Conservation (phyloP, 1,140 invertebrate species). For the Liolophura sinensis region DNA sequence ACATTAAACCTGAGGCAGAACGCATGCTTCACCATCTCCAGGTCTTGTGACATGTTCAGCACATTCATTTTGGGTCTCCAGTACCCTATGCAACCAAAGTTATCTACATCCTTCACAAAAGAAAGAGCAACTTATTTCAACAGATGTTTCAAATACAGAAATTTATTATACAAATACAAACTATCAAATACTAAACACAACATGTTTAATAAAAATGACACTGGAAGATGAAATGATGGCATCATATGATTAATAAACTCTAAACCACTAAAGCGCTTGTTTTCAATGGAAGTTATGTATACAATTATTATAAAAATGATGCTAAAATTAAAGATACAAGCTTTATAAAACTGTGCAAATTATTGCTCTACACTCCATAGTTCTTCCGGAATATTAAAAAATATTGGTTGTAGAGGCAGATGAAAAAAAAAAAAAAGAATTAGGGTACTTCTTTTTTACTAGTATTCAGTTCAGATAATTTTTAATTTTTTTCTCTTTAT, state of each 20-base stretch:
- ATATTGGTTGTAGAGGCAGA: too few species aligned
- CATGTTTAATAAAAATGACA: background rate
- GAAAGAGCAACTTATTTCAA: constrained; percentile 6
- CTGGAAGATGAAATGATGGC: background rate
- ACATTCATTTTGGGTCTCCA: constrained; percentile 40
- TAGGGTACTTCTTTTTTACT: too few species aligned
- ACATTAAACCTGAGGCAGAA: constrained; percentile 29
- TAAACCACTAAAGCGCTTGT: background rate
- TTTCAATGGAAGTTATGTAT: too few species aligned
- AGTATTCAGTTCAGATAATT: too few species aligned
- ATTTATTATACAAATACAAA: background rate
- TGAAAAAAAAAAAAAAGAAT: too few species aligned
- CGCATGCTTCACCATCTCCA: constrained; percentile 21
- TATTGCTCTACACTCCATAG: too few species aligned
- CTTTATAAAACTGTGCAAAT: too few species aligned
- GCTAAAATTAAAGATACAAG: too few species aligned
- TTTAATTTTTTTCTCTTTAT: too few species aligned
- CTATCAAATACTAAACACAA: background rate
- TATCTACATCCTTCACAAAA: constrained; percentile 18
- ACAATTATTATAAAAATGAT: too few species aligned
- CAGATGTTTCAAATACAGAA: constrained; percentile 10
- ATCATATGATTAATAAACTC: background rate
- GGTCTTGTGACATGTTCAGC: constrained; percentile 34
- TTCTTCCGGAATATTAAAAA: too few species aligned
- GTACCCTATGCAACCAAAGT: constrained; percentile 14